phyloP scores from a whole-genome alignment of 2,113 vertebrate genomes.

The Delphinus delphis region DNA sequence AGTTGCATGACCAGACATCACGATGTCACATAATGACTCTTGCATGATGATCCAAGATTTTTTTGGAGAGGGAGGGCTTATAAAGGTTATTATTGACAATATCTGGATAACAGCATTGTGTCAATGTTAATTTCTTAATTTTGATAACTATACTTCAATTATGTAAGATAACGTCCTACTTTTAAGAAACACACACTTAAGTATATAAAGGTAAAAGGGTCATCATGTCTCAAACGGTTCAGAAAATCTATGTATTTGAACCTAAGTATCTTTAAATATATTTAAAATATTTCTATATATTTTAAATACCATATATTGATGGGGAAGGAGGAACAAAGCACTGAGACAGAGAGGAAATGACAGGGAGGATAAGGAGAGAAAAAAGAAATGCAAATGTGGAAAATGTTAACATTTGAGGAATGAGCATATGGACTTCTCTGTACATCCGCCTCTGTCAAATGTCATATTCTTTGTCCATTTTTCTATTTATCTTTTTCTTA shows the following conservation, averaged over 20 bases:
- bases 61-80: not conserved
- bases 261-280: not conserved
- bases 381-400: not conserved
- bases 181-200: not conserved
- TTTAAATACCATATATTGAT: not conserved
- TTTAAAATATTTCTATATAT: not conserved
- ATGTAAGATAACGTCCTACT: not conserved
- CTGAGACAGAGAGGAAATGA: not conserved
- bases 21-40: not conserved
- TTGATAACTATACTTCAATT: not conserved
- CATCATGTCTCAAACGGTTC: not conserved
- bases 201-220: not conserved
- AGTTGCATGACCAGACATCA: not conserved
- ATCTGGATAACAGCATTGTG: not conserved
- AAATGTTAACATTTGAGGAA: not conserved
- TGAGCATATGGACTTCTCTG: not conserved
- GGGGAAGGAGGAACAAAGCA: not conserved
- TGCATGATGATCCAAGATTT: not conserved
- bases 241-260: not conserved
- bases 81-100: not conserved
- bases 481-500: not conserved
- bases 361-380: not conserved
- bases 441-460: not conserved
- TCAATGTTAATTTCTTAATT: not conserved
- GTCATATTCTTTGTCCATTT: not conserved